Percentiles rank a stretch among this genome's conserved stretches.
Evolutionary conservation across 1,140 invertebrate genomes (phyloP).

Genomic region (Myzus persicae): DNA sequence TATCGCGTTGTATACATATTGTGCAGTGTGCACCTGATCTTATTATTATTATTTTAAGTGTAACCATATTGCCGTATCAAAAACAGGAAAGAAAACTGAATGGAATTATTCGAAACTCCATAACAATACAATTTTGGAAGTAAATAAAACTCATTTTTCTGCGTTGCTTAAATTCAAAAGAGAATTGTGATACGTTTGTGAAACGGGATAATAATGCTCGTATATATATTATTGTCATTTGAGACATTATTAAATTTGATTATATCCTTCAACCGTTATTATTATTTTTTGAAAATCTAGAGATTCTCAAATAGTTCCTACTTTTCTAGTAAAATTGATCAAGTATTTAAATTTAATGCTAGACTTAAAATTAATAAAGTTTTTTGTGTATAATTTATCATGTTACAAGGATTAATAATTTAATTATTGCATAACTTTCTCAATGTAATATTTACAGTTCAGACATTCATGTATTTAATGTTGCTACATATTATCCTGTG

Average conservation of each 20-base stretch:
- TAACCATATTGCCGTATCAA: not conserved
- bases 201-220: not conserved
- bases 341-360: not conserved
- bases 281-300: not conserved
- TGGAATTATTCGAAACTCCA: not conserved
- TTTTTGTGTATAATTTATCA: too few species aligned
- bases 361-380: not conserved
- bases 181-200: not conserved
- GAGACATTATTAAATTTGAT: constrained; percentile 16
- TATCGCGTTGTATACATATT: not conserved
- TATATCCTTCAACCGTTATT: not conserved
- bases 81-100: not conserved
- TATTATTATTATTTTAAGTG: not conserved
- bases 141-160: not conserved
- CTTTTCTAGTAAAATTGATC: not conserved
- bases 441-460: too few species aligned
- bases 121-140: not conserved
- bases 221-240: not conserved
- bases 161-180: not conserved
- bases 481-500: too few species aligned
- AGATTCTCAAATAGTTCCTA: not conserved
- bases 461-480: too few species aligned
- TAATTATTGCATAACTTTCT: too few species aligned
- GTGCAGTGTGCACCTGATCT: not conserved
- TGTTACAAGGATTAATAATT: too few species aligned